A percentile compares a stretch with the other conserved stretches of the same genome.
phyloP scores from a whole-genome alignment of 2,113 vertebrate genomes.

The Zootoca vivipara region DNA sequence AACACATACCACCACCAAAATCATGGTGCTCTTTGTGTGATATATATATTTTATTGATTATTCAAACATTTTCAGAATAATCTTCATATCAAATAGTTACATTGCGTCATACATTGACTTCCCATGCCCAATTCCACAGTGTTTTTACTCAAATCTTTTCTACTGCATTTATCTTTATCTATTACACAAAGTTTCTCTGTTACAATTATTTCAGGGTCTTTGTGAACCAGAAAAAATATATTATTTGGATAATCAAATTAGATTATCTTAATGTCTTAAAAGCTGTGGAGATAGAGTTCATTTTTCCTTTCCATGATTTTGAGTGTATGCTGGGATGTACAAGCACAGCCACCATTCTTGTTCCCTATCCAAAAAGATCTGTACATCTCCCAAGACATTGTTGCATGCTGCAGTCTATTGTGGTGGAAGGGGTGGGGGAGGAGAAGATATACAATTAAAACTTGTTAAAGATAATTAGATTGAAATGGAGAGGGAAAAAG shows the following conservation, averaged over 20 bases:
- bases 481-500: constrained; percentile 57
- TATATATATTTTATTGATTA: too few species aligned
- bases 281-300: not conserved
- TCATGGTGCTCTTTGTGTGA: too few species aligned
- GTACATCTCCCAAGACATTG: constrained; percentile 59
- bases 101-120: too few species aligned
- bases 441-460: constrained; percentile 72
- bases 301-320: constrained; percentile 30
- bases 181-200: too few species aligned
- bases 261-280: constrained; percentile 28
- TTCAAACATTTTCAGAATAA: too few species aligned
- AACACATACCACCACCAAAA: too few species aligned
- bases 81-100: too few species aligned
- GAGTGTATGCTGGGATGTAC: constrained; percentile 37
- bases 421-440: not conserved
- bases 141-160: too few species aligned
- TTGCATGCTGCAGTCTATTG: constrained; percentile 46
- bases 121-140: too few species aligned
- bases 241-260: not conserved
- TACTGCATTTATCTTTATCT: too few species aligned
- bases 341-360: constrained; percentile 59
- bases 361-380: constrained; percentile 52
- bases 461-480: constrained; percentile 75
- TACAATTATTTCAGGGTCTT: too few species aligned
- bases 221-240: not conserved